Percentiles rank a stretch among this genome's conserved stretches.
Conservation (phyloP, 2,113 vertebrate species). For the Harpagus bidentatus region DNA sequence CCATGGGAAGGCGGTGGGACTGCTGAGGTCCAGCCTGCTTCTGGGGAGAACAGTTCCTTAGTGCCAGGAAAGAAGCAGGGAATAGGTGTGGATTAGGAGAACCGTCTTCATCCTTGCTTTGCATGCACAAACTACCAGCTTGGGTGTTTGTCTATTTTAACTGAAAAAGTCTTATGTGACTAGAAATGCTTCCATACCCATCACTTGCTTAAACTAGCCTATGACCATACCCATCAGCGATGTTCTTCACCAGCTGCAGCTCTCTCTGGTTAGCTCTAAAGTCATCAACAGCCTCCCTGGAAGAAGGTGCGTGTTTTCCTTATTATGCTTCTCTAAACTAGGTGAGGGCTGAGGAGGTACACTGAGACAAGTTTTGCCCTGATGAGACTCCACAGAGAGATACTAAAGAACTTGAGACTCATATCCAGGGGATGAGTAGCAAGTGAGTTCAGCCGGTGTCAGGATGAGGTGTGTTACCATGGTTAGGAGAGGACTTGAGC, state of each 20-base stretch:
- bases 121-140: background rate
- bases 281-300: background rate
- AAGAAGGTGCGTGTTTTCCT: background rate
- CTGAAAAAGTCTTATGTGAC: background rate
- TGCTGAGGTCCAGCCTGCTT: background rate
- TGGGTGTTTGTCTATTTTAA: background rate
- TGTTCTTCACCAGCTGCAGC: background rate
- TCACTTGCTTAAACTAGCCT: background rate
- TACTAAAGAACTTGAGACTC: background rate
- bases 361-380: background rate
- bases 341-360: background rate
- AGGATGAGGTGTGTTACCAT: background rate
- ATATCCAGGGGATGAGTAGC: background rate
- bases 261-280: background rate
- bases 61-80: background rate
- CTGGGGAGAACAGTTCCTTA: background rate
- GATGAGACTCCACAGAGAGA: background rate
- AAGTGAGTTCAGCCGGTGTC: background rate
- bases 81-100: background rate
- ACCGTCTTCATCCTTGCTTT: background rate
- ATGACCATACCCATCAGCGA: fast-evolving
- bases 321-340: background rate
- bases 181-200: background rate
- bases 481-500: background rate
- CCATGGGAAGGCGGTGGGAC: background rate